These are phyloP conservation scores for Agrotis segetum DNA, from an alignment of 2,888 invertebrate species.

Conservation along the genomic window DNA sequence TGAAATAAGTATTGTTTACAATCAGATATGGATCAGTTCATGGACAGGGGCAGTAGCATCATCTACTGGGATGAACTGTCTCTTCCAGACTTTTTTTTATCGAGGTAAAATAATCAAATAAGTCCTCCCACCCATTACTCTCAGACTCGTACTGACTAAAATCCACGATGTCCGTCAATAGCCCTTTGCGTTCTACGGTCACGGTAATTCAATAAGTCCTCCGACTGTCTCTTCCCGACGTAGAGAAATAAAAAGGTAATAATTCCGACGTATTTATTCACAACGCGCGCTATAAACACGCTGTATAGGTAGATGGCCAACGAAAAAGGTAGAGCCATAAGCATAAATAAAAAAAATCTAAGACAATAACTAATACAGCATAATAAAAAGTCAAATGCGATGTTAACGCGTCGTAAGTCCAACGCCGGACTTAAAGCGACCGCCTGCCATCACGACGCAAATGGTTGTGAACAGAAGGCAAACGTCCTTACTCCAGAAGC, in stretches of 20 bases:
- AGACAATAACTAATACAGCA: constrained; percentile 36
- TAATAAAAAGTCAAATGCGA: constrained; percentile 47
- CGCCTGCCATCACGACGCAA: background rate
- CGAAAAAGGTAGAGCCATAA: constrained; percentile 23
- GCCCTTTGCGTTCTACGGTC: too few species aligned
- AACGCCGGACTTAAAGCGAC: constrained; percentile 41
- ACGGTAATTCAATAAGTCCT: too few species aligned
- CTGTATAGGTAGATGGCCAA: background rate
- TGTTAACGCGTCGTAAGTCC: constrained; percentile 47
- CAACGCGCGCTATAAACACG: constrained; percentile 9
- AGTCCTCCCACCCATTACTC: too few species aligned
- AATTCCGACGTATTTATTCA: constrained; percentile 22
- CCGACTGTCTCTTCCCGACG: too few species aligned
- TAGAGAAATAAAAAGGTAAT: constrained; percentile 1
- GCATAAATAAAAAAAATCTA: constrained; percentile 30
- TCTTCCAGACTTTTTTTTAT: too few species aligned
- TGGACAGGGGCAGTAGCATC: background rate
- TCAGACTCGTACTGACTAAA: too few species aligned
- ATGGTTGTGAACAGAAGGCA: constrained; percentile 10
- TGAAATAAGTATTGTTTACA: constrained; percentile 16
- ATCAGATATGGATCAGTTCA: constrained; percentile 8
- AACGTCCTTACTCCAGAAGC: background rate
- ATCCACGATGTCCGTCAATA: too few species aligned
- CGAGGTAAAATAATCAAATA: too few species aligned
- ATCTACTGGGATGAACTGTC: too few species aligned